Evolutionary conservation across 2,888 invertebrate genomes (phyloP), one percentile per base, ranked within the genome.

Genomic region (Tenthredo livida): DNA sequence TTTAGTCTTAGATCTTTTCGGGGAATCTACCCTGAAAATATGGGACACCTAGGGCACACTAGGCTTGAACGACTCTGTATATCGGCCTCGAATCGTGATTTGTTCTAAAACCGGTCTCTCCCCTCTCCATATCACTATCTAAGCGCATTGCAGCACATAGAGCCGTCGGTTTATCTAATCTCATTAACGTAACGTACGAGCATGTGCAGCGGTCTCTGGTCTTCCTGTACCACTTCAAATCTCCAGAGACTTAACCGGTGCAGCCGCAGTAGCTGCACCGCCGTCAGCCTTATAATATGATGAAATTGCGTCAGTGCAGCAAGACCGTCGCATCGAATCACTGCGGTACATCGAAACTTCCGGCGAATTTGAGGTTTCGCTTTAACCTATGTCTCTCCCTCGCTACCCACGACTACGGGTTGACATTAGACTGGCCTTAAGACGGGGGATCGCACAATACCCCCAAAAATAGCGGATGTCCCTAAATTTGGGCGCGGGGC

Each of bases 401-500:
- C 10, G 10, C n/a, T 72, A 6, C 9, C 1, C 2, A 29, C 29
- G 29, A 29, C 2, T 29, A 29, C 29, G 29, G n/a, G 2, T 43
- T 73, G 72, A 73, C 72, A 73, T 73, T 73, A 73, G 3, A 40
- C 40, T 43, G 72, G 43, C 72, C 72, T 73, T 43, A 43, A 73
- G 2, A 17, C 21, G 1, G 10, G 21, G 43, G 37, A 43, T 73
- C 21, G 72, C n/a, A 25, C 25, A 12, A 33, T 29, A 6, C 33
- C 61, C 10, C 61, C 61, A 3, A 61, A 61, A 25, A 61, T 61
- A 61, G 0, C 9, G 25, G 9, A 10, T 12, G 25, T 12, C 2
- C 0, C 3, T 10, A 61, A 61, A 25, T 61, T 25, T 10, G 25
- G 61, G 5, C 50, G 17, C 17, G 61, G 2, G 25, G 25, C 10